Evolutionary conservation across 2,888 invertebrate species (phyloP), one percentile per base, ranked within the genome.

Genomic region (Lasioglossum malachurum): DNA sequence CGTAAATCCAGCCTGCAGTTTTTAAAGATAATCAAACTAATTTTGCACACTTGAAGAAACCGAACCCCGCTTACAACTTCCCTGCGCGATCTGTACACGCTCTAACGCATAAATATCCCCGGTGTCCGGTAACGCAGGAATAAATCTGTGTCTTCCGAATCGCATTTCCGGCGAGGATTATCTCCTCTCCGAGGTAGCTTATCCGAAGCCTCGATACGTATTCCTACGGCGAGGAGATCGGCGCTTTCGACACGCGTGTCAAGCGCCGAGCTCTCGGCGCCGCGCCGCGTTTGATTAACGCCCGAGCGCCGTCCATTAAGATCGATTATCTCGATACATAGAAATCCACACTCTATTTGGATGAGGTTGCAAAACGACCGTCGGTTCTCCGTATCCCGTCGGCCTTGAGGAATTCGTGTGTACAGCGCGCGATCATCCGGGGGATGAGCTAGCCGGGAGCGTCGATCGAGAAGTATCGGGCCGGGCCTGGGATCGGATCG

Each of bases 271-370:
- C 31, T 31, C 49, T 38, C 31, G 64, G 77, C 67, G 23, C 75
- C 10, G 19, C 46, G 75, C 75, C 53, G 38, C 49, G 72, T 86
- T 86, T 69, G 83, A 83, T 90, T 86, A 90, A 80, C 80, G 71
- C 71, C 69, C 23, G 64, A 49, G 77, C 67, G 71, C 82, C 82
- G 57, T 67, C 85, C 89, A 87, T 90, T 90, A 88, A 83, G 83
- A 86, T 86, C 88, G 87, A 91, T 90, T 88, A 91, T 83, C 82
- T 89, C 83, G 83, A 87, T 91, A 87, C 80, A 80, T 67, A 86
- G 82, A 87, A 84, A 88, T 78, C 76, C 57, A 82, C 69, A 78
- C 80, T 79, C 75, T 81, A 78, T 84, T 74, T 60, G 78, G 71
- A 84, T 85, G 90, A 88, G 76, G 5, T 82, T 86, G 86, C 86